phyloP scores from a whole-genome alignment of 1,140 invertebrate genomes.

The Prorops nasuta region DNA sequence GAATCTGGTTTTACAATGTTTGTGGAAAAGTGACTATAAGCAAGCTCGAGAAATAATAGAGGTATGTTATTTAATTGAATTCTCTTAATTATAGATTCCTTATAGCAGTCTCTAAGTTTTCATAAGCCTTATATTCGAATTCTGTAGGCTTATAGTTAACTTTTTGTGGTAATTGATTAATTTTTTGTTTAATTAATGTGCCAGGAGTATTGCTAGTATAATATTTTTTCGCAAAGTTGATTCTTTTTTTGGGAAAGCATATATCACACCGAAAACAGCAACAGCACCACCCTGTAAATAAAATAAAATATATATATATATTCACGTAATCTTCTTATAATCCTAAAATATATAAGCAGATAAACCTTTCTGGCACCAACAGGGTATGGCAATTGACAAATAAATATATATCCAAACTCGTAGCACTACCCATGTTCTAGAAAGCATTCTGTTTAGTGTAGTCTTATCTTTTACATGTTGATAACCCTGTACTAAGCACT shows the following conservation, averaged over 20 bases:
- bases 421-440: constrained; percentile 30
- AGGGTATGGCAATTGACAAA: constrained; percentile 36
- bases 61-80: constrained; percentile 34
- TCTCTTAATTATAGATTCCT: not conserved
- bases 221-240: constrained; percentile 35
- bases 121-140: constrained; percentile 33
- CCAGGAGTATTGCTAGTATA: constrained; percentile 39
- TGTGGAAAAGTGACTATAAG: constrained; percentile 41
- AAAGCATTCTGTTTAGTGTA: constrained; percentile 18
- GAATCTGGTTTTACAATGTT: constrained; percentile 39
- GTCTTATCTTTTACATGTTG: constrained; percentile 23
- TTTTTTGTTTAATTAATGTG: constrained; percentile 13
- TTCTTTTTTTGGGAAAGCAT: constrained; percentile 38
- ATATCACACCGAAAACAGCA: constrained; percentile 42
- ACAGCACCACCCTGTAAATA: constrained; percentile 43
- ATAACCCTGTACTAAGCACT: constrained; percentile 36
- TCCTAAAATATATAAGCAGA: too few relatives aligned
- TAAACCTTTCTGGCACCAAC: constrained; percentile 48
- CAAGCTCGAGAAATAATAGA: constrained; percentile 41
- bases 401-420: constrained; percentile 43
- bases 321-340: constrained; percentile 9
- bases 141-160: constrained; percentile 34
- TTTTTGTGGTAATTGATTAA: constrained; percentile 6
- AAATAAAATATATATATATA: not conserved
- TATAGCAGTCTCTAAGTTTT: constrained; percentile 33